Base-by-base conservation (phyloP, 2,797 vertebrate genomes). In the Onychomys leucogaster region DNA sequence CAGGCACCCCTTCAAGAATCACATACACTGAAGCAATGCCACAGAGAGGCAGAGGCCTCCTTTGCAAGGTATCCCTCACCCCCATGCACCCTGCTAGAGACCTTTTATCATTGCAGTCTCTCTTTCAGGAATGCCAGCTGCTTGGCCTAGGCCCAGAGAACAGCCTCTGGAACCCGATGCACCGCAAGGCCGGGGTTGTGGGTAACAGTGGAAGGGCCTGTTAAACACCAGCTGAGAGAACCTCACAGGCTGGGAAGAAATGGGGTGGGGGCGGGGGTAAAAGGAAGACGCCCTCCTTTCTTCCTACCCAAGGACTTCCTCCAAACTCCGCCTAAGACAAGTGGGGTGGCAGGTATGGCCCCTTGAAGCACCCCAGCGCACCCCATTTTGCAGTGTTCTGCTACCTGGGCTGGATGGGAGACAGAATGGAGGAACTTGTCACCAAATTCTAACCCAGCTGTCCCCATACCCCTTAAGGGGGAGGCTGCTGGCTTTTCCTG, bases 331-430 rank as follows among this genome's bases (percentile, higher is more conserved):
- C 87, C 92, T 65, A 37, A 21, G 49, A 78, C 46, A 46, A 57
- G 52, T 41, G 57, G 52, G 78, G 59, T 11, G 23, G 37, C 61
- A 25, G 59, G 78, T 23, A 7, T 37, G 71, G 46, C 14, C 82
- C 19, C 41, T 94, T n/a, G 94, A 96, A 97, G 93, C 97, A 97
- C 97, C 41, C 52, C 1, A 83, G 49, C 17, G 21, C 0, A 65
- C 49, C 65, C 43, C 34, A 29, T 37, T 87, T 55, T 10, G 6
- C 49, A 37, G 9, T 34, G 34, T 32, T 71, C 55, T 19, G 69
- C 2, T 29, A 29, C 43, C 27, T 37, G 13, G 4, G 1, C 37
- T 11, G 27, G 5, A 61, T 2, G 16, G 21, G 46, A 77, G 43
- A 21, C 12, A 0, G 46, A 11, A 16, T 0, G n/a, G 61, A 34